Percentiles rank a stretch among this genome's conserved stretches.
Conservation (phyloP, 2,113 vertebrate genomes). For the Pelusios castaneus region DNA sequence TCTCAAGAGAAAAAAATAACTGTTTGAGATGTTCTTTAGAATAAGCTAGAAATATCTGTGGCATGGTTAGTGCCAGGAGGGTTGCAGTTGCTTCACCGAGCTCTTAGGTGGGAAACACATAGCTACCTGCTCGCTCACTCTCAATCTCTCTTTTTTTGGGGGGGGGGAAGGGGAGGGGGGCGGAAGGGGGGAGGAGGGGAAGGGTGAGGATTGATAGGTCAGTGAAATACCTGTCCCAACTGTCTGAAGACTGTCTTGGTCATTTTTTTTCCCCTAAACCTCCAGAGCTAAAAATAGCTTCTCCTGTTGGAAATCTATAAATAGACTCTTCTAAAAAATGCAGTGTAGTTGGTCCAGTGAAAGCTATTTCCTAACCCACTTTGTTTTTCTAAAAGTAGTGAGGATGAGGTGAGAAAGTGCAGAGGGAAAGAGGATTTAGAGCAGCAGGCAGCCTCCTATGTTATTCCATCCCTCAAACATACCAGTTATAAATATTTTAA, state of each 20-base stretch:
- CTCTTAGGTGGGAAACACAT: not conserved
- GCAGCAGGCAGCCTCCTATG: not conserved
- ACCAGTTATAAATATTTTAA: not conserved
- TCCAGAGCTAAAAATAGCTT: not conserved
- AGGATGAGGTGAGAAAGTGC: not conserved
- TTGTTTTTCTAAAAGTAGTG: not conserved
- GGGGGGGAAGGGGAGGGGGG: too few relatives aligned
- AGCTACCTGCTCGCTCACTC: not conserved
- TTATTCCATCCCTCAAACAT: not conserved
- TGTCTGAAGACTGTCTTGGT: not conserved
- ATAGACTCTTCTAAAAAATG: not conserved
- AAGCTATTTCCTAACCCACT: not conserved
- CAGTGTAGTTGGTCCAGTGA: not conserved
- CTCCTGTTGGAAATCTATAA: not conserved
- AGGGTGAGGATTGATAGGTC: not conserved
- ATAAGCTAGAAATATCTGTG: not conserved
- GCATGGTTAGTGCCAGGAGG: not conserved
- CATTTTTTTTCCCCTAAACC: not conserved
- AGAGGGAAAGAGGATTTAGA: not conserved
- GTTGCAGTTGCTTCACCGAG: not conserved
- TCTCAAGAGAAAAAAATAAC: not conserved
- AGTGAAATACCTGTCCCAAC: not conserved
- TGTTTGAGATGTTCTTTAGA: not conserved
- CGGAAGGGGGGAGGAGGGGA: too few relatives aligned
- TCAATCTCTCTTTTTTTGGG: too few relatives aligned